These are phyloP conservation scores for Holotrichia oblita DNA, from an alignment of 1,140 invertebrate species.

Conservation along the genomic window DNA sequence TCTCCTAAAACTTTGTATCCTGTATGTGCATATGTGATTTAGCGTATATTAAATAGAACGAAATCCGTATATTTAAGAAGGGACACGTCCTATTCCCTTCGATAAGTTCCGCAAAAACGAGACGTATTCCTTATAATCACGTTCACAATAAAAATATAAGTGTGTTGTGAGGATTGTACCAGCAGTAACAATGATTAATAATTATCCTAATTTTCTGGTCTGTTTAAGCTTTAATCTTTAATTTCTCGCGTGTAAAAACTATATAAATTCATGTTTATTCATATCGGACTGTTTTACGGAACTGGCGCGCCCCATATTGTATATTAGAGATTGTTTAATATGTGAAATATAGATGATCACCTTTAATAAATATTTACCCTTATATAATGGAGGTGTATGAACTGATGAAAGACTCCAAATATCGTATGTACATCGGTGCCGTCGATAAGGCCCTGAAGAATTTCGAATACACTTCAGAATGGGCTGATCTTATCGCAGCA, in stretches of 20 bases:
- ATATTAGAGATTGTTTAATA: not conserved
- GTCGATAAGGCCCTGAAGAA: slow-evolving; percentile 91
- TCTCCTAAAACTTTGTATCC: not conserved
- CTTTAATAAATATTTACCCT: slow-evolving; percentile 8
- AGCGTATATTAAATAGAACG: not conserved
- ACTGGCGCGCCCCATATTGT: not conserved
- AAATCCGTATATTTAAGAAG: not conserved
- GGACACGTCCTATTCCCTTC: not conserved
- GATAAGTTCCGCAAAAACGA: not conserved
- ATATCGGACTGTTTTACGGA: not conserved
- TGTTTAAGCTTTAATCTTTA: not conserved
- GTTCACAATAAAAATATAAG: not conserved
- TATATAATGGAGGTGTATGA: slow-evolving; percentile 72
- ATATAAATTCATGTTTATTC: not conserved
- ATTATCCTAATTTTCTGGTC: not conserved
- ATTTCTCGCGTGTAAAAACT: not conserved
- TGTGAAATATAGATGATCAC: slow-evolving; percentile 14
- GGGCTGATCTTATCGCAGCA: slow-evolving; percentile 94
- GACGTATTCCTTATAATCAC: not conserved
- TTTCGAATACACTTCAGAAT: slow-evolving; percentile 95
- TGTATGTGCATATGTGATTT: not conserved
- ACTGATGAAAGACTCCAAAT: slow-evolving; percentile 80
- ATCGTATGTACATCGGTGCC: slow-evolving; percentile 78
- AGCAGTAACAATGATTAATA: not conserved
- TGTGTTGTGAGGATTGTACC: not conserved